Conservation (phyloP, 2,888 invertebrate species). For the Ceramica pisi region DNA sequence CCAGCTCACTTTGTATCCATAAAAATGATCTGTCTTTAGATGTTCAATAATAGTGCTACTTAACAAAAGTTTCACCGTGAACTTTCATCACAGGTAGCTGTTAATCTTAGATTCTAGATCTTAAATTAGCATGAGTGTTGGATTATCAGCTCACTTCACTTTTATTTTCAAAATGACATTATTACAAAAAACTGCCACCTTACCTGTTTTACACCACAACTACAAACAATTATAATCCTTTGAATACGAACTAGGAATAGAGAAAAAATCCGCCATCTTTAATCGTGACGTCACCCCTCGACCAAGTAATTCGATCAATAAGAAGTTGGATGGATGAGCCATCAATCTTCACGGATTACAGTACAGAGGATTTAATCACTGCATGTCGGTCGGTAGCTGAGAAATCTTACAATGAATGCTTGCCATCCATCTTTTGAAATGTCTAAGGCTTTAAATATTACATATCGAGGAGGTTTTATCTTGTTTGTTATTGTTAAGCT, state of each 20-base stretch:
- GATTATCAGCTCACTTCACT: too few relatives aligned
- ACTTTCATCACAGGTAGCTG: too few relatives aligned
- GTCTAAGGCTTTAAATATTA: slow-evolving; percentile 17
- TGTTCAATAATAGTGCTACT: too few relatives aligned
- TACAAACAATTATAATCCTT: too few relatives aligned
- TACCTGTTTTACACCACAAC: too few relatives aligned
- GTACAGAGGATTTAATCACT: slow-evolving; percentile 51
- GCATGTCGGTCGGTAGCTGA: slow-evolving; percentile 32
- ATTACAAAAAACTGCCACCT: too few relatives aligned
- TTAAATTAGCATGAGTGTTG: too few relatives aligned
- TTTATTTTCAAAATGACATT: too few relatives aligned
- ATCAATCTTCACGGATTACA: slow-evolving; percentile 61
- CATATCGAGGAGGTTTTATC: not conserved
- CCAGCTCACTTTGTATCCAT: too few relatives aligned
- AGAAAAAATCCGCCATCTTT: slow-evolving; percentile 24
- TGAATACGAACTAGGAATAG: not conserved
- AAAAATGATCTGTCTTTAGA: too few relatives aligned
- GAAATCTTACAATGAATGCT: slow-evolving; percentile 37
- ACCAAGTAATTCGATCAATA: slow-evolving; percentile 50
- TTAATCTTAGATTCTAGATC: too few relatives aligned
- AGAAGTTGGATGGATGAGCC: slow-evolving; percentile 37
- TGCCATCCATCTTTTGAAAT: slow-evolving; percentile 43
- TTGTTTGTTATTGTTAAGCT: slow-evolving; percentile 7
- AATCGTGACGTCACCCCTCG: slow-evolving; percentile 35
- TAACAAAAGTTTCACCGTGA: too few relatives aligned